Conservation (phyloP, 2,797 vertebrate genomes). For the Chaetophractus vellerosus region DNA sequence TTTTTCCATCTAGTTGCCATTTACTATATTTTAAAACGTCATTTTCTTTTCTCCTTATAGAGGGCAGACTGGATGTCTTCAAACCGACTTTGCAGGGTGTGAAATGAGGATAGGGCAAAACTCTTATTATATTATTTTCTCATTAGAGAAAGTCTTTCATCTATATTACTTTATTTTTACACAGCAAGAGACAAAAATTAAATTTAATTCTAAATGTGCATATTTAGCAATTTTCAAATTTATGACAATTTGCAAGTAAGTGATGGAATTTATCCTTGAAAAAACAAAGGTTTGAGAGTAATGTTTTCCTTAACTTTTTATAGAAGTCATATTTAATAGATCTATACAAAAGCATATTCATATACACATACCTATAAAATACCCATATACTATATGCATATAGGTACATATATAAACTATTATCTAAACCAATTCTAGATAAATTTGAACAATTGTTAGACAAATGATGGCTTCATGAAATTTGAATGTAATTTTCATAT, state of each 20-base stretch:
- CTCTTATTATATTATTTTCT: not conserved
- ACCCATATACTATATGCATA: no score
- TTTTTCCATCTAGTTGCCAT: not conserved
- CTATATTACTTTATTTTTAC: not conserved
- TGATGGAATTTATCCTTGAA: not conserved
- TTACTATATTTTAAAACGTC: not conserved
- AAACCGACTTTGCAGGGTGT: not conserved
- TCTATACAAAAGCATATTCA: no score
- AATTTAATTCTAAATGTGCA: not conserved
- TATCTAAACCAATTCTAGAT: not conserved
- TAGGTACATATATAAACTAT: not conserved
- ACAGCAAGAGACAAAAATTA: not conserved
- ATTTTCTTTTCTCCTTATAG: not conserved
- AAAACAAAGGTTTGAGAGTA: not conserved
- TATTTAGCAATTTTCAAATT: not conserved
- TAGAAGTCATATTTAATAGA: no score
- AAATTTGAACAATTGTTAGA: not conserved
- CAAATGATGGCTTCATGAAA: not conserved
- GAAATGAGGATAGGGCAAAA: not conserved
- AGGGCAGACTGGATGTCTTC: not conserved
- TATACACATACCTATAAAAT: no score
- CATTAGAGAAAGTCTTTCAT: not conserved
- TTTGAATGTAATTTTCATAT: slow-evolving; percentile 9
- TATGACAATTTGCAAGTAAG: not conserved
- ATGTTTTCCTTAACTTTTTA: not conserved